Evolutionary conservation across 2,113 vertebrate species (phyloP), one percentile per base, ranked within the genome.

Genomic region (Oenanthe melanoleuca): DNA sequence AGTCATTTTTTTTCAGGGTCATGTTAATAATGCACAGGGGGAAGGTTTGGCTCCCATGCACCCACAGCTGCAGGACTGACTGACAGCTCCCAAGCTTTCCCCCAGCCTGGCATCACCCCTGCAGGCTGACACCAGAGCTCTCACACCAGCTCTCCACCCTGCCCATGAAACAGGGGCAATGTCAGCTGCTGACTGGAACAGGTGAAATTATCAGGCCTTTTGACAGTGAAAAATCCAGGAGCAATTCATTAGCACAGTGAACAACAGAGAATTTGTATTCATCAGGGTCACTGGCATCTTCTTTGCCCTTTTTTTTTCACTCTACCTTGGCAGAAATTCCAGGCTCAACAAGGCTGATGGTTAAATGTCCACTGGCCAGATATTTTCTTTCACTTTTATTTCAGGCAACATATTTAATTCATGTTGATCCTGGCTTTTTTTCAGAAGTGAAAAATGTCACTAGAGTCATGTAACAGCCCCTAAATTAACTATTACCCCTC

Each of bases 121-220:
- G 8, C 34, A 70, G 31, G 10, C 23, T 71, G 44, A 28, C 53
- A 55, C 28, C n/a, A 57, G 17, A 69, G 9, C 31, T 86, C 57
- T 21, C 42, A 14, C 31, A 12, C 8, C 52, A 64, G 3, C 26
- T 15, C 40, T 79, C 57, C 47, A 70, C 8, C n/a, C 28, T 25
- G 6, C 5, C 42, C 17, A 20, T 7, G 7, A 60, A 56, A 73
- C 14, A 34, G 9, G 44, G 22, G 12, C 42, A 75, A 14, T 26
- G 52, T 21, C 57, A 91, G 23, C 89, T 73, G 59, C 42, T 55
- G 14, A 42, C 52, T 34, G n/a, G 38, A 82, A 33, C 21, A 63
- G 47, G 47, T 92, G 86, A 86, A 82, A 80, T 17, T 86, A 74
- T 78, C 78, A 33, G 33, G 29, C 18, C n/a, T 77, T 53, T 73